Evolutionary conservation across 2,888 invertebrate genomes (phyloP), one percentile per base, ranked within the genome.

Genomic region (Blastobasis adustella): DNA sequence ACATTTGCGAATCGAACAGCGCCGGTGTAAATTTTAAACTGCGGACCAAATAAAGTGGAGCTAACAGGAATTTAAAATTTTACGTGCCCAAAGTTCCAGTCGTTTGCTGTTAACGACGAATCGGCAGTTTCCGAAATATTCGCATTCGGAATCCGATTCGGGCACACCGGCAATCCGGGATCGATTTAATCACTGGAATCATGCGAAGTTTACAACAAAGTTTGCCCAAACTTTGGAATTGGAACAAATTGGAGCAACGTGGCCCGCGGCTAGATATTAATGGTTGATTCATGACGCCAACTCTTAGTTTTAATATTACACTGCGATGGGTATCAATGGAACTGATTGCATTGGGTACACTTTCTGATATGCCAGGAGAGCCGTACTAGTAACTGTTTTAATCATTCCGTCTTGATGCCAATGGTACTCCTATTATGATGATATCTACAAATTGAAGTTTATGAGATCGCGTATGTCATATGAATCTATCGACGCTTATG

Each of bases 181-280:
- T 86, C 85, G 83, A 85, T 87, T 86, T 82, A 86, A 86, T 86
- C 83, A 85, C 82, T 69, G 76, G 75, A 84, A 84, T 83, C 82
- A 86, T 82, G 76, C 80, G 77, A 85, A 86, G 76, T 86, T 81
- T 72, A 66, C 66, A 63, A 74, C 75, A 80, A 83, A 87, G 80
- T 85, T 87, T 82, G 79, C 67, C 73, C 77, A 70, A 82, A 85
- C 73, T 85, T 82, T 62, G 73, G 70, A 76, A 82, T 82, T 83
- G 80, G 82, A 76, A 82, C 86, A 84, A 86, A 87, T 85, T 82
- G 78, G 75, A 78, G 72, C 73, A 77, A 79, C 80, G 76, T 82
- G 81, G 78, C 82, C 79, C 72, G 74, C 69, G 79, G 85, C 76
- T 71, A 76, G 73, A 76, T 80, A 82, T 82, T 85, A 82, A 85